Base-by-base conservation (phyloP, 2,113 vertebrate species). In the Chlorodrepanis virens region DNA sequence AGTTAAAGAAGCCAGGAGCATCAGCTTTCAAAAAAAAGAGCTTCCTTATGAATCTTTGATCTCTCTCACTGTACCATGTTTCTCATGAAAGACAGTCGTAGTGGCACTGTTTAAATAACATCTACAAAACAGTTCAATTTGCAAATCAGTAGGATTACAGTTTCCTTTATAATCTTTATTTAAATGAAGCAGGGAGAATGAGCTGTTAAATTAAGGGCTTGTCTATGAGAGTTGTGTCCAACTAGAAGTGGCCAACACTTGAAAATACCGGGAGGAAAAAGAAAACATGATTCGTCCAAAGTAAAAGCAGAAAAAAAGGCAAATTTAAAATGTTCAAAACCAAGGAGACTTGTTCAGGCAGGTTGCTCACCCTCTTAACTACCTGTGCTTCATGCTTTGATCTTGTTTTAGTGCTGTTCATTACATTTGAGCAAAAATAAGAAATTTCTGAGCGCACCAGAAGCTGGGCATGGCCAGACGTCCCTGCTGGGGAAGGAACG, bases 1-100 rank as follows among this genome's bases (percentile, higher is more conserved):
- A 97, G 96, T 97, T 94, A 97, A 98, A 97, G 96, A 96, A 98
- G 96, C 97, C 97, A 97, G 95, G 83, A 97, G 96, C 96, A 97
- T 95, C 31, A 15, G 95, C 92, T 96, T 97, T 97, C 96, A 95
- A 93, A 97, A 92, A 82, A 95, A 79, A 96, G 57, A 94, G 94
- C 83, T 98, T 97, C 94, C 94, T 89, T 96, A 87, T 93, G 96
- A 96, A 96, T 97, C 96, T 98, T 98, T 97, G 93, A 97, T 98
- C 96, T 97, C 96, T 93, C 96, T 91, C 95, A 92, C 96, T 98
- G 90, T 69, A 96, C 93, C 93, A 96, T 94, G 82, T 90, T 97
- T 92, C 97, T 90, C 89, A 95, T 94, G 92, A 97, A 96, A 97
- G 81, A 94, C 83, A 94, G 87, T 90, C 71, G 39, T 67, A 94